Evolutionary conservation across 1,140 invertebrate species (phyloP).

Genomic region (Drosophila sechellia): DNA sequence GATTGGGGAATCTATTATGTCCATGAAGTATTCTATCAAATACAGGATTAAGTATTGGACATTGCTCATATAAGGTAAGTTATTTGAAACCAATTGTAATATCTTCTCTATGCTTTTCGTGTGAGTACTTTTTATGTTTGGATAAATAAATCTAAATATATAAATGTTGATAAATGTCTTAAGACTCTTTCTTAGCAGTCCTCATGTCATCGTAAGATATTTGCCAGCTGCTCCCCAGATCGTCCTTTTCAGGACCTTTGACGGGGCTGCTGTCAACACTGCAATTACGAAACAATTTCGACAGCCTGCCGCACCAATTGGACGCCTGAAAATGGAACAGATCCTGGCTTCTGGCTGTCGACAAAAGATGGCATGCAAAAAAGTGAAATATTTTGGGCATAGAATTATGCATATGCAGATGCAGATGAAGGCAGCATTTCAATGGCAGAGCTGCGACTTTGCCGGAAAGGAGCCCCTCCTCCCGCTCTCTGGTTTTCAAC

Average conservation of each 20-base stretch:
- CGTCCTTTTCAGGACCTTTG: slow-evolving; percentile 21
- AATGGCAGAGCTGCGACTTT: slow-evolving; percentile 50
- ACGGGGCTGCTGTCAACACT: slow-evolving; percentile 69
- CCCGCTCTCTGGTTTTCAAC: slow-evolving; percentile 54
- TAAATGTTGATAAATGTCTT: too few species aligned
- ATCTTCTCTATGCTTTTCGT: too few species aligned
- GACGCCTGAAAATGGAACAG: slow-evolving; percentile 49
- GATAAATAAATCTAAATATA: too few species aligned
- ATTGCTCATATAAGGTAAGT: too few species aligned
- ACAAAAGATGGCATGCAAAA: slow-evolving; percentile 58
- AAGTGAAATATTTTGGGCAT: slow-evolving; percentile 68
- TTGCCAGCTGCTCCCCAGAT: not conserved
- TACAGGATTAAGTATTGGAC: too few species aligned
- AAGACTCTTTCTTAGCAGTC: not conserved
- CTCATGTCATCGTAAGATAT: not conserved
- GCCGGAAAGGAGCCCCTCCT: slow-evolving; percentile 10
- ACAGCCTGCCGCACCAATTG: slow-evolving; percentile 76
- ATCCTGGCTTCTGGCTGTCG: slow-evolving; percentile 53
- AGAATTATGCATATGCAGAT: slow-evolving; percentile 73
- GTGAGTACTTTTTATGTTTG: too few species aligned
- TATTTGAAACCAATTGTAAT: too few species aligned
- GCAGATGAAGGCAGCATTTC: slow-evolving; percentile 28
- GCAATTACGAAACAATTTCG: slow-evolving; percentile 82
- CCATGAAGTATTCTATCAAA: too few species aligned
- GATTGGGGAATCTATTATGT: too few species aligned